These are phyloP conservation scores for Eospalax fontanierii DNA, from an alignment of 2,797 vertebrate genomes.

Conservation along the genomic window DNA sequence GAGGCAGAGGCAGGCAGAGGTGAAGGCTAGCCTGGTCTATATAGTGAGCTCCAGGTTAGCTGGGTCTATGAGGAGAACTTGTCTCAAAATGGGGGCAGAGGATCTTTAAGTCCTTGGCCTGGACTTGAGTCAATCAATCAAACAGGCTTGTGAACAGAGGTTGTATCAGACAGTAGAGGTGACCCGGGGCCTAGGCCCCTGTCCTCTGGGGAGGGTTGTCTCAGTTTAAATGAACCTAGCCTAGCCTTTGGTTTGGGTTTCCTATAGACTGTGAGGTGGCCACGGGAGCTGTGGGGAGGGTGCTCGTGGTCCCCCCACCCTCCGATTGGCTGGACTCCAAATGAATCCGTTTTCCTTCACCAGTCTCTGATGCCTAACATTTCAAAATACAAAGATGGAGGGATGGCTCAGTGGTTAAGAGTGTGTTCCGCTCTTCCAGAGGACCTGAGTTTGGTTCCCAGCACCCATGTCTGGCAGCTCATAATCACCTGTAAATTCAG, in stretches of 20 bases:
- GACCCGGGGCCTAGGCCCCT: background rate
- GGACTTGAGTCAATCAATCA: background rate
- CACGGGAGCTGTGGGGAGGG: background rate
- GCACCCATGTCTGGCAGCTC: background rate
- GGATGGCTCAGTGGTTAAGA: background rate
- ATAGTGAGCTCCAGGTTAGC: no score
- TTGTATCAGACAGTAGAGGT: background rate
- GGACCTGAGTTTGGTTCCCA: background rate
- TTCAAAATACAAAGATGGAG: background rate
- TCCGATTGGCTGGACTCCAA: background rate
- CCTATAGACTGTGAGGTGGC: background rate
- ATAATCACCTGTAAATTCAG: background rate
- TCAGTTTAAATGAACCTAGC: background rate
- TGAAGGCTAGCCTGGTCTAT: no score
- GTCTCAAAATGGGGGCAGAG: no score
- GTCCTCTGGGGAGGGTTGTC: background rate
- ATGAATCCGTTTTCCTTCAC: background rate
- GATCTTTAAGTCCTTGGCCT: background rate
- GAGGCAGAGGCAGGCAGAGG: no score
- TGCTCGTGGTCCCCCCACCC: background rate
- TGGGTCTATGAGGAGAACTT: no score
- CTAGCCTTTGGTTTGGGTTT: background rate
- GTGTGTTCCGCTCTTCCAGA: no score
- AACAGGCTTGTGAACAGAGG: background rate
- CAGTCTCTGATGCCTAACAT: background rate